Evolutionary conservation across 2,113 vertebrate genomes (phyloP).

Genomic region (Daboia siamensis): DNA sequence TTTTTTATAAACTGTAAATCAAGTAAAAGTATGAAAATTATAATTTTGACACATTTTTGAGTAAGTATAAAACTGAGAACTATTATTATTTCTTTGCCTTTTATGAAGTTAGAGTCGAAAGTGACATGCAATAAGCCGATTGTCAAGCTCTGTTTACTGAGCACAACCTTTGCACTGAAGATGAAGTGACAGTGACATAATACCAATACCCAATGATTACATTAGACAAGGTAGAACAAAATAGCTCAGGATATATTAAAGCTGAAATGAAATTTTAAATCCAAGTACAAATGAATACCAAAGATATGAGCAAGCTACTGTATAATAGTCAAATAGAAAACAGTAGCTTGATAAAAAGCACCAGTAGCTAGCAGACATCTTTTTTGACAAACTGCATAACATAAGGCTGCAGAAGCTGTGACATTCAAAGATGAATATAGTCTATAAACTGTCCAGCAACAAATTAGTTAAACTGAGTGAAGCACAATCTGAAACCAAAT

Average conservation of each 20-base stretch:
- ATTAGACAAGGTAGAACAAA: conserved; percentile 65
- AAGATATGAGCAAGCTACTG: conserved; percentile 19
- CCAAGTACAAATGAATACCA: conserved; percentile 35
- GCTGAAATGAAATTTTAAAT: conserved; percentile 63
- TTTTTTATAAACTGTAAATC: conserved; percentile 30
- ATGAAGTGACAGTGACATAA: conserved; percentile 66
- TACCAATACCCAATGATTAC: conserved; percentile 50
- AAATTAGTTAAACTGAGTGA: neutral
- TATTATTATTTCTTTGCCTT: conserved; percentile 19
- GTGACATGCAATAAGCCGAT: conserved; percentile 54
- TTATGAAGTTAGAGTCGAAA: conserved; percentile 49
- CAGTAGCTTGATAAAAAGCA: neutral
- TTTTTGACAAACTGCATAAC: neutral
- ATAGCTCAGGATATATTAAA: conserved; percentile 62
- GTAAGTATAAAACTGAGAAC: conserved; percentile 32
- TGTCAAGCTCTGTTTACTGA: conserved; percentile 52
- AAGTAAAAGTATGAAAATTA: conserved; percentile 5
- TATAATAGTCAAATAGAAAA: conserved; percentile 27
- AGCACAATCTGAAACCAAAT: neutral
- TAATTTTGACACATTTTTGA: conserved; percentile 19
- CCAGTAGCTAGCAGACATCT: neutral
- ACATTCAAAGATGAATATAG: neutral
- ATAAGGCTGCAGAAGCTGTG: neutral
- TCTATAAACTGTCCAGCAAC: neutral
- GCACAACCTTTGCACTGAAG: conserved; percentile 23